Percentiles rank a stretch among this genome's conserved stretches.
These are phyloP conservation scores for Pelagia noctiluca DNA, from an alignment of 30 jellyfish, hydroid and myxozoan species.

Conservation along the genomic window DNA sequence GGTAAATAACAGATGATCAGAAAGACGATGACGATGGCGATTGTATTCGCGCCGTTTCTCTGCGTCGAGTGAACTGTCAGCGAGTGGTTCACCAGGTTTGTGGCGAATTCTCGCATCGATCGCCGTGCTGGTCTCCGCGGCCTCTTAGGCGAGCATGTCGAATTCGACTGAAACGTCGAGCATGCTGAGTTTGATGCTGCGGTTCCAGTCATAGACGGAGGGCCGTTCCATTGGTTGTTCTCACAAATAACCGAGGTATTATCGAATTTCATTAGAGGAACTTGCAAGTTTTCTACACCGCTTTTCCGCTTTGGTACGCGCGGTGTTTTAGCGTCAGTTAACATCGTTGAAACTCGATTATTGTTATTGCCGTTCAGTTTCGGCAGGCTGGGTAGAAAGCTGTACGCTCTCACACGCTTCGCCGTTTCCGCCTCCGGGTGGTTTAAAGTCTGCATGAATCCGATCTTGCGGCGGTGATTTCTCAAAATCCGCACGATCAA, in stretches of 20 bases:
- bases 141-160: not conserved
- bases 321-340: too few relatives aligned
- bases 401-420: too few relatives aligned
- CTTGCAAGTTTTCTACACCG: not conserved
- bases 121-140: constrained; percentile 9
- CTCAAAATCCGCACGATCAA: constrained; percentile 13
- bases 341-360: too few relatives aligned
- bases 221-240: too few relatives aligned
- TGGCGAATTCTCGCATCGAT: constrained; percentile 25
- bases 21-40: constrained; percentile 3
- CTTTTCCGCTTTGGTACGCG: too few relatives aligned
- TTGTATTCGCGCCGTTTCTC: constrained; percentile 33
- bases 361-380: too few relatives aligned
- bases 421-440: too few relatives aligned
- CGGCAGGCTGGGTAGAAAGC: too few relatives aligned
- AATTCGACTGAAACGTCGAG: too few relatives aligned
- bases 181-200: too few relatives aligned
- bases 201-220: too few relatives aligned
- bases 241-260: not conserved
- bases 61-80: not conserved
- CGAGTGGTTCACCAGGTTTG: constrained; percentile 21
- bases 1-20: constrained; percentile 31
- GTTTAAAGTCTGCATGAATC: not conserved
- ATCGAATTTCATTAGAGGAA: not conserved
- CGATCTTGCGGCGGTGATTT: constrained; percentile 19